Evolutionary conservation across 2,888 invertebrate genomes (phyloP).

Genomic region (Acanthosepion lycidas): DNA sequence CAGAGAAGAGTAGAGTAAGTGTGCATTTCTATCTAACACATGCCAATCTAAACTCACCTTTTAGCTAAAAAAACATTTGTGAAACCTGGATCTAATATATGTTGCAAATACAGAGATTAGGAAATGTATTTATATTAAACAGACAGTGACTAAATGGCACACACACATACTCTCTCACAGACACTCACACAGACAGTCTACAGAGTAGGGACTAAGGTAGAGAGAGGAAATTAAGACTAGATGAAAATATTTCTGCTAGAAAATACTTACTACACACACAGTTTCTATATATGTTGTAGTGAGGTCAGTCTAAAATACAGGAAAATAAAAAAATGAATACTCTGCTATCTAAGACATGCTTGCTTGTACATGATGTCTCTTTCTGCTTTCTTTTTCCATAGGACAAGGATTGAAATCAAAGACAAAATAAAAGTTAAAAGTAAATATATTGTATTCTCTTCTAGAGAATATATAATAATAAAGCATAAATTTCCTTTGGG

Average conservation of each 20-base stretch:
- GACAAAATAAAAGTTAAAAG: neutral
- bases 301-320: neutral
- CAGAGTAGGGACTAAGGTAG: conserved; percentile 8
- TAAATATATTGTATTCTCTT: neutral
- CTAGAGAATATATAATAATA: too few relatives aligned
- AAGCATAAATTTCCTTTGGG: too few relatives aligned
- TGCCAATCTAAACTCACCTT: conserved; percentile 13
- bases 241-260: neutral
- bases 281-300: conserved; percentile 33
- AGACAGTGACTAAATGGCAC: neutral
- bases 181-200: neutral
- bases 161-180: neutral
- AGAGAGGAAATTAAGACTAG: neutral
- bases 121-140: neutral
- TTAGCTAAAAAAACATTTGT: neutral
- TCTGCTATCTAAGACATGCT: neutral
- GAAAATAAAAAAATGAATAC: neutral
- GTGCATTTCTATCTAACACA: conserved; percentile 33
- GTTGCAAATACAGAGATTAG: neutral
- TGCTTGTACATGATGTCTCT: neutral
- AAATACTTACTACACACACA: conserved; percentile 33
- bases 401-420: neutral
- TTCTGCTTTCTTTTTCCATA: neutral
- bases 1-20: neutral
- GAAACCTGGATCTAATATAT: neutral